Evolutionary conservation across 37 sponge, comb jelly and placozoan genomes (phyloP).

Genomic region (Spongia lamella): DNA sequence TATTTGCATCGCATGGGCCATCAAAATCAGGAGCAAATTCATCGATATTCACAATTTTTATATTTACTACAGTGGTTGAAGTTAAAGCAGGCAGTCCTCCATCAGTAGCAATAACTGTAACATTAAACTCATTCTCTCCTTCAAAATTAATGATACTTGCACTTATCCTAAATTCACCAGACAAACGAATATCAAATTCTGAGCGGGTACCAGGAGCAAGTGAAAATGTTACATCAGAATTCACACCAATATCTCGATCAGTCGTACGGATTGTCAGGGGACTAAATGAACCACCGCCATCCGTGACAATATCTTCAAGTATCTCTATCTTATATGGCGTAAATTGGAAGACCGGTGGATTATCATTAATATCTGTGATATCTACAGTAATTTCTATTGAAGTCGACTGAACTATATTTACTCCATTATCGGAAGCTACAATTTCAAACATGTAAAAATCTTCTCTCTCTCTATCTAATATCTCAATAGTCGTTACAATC

Average conservation of each 20-base stretch:
- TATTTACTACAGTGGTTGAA: slow-evolving; percentile 29
- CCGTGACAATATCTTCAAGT: too few species aligned
- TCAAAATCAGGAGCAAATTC: background rate
- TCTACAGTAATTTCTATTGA: too few species aligned
- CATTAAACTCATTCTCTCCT: background rate
- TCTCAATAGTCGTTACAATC: slow-evolving; percentile 1
- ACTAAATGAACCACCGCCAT: background rate
- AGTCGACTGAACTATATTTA: background rate
- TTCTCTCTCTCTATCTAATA: slow-evolving; percentile 38
- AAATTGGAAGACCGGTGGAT: too few species aligned
- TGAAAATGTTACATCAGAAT: background rate
- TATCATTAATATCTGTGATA: slow-evolving; percentile 24
- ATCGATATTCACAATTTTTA: slow-evolving; percentile 45
- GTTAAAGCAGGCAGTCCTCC: slow-evolving; percentile 39
- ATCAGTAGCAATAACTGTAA: slow-evolving; percentile 55
- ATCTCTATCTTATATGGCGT: too few species aligned
- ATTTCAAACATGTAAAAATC: slow-evolving; percentile 18
- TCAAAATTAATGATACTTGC: slow-evolving; percentile 26
- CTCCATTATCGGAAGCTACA: slow-evolving; percentile 35
- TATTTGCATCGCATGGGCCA: too few species aligned
- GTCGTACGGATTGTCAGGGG: slow-evolving; percentile 3
- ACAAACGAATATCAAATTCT: slow-evolving; percentile 5
- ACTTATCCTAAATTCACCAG: slow-evolving; percentile 35
- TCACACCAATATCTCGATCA: slow-evolving; percentile 42
- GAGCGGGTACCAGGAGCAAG: background rate